phyloP scores from a whole-genome alignment of 2,888 invertebrate genomes.

The Calliscelio sp. region DNA sequence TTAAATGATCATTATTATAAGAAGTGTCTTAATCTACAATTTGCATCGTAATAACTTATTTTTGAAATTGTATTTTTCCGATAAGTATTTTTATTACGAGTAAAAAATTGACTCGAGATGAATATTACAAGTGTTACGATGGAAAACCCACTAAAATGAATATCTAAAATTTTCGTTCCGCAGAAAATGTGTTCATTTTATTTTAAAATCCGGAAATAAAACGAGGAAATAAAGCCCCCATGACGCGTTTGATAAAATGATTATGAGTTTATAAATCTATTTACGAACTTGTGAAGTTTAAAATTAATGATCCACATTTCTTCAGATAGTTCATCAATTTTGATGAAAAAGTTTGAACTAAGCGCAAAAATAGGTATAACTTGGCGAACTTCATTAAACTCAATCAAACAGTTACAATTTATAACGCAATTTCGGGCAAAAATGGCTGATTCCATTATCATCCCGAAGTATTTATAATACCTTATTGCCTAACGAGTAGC shows the following conservation, averaged over 20 bases:
- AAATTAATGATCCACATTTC: constrained; percentile 42
- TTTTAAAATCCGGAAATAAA: background rate
- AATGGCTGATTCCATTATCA: background rate
- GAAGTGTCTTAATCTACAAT: too few species aligned
- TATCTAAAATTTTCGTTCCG: too few species aligned
- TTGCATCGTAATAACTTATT: too few species aligned
- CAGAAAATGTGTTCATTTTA: too few species aligned
- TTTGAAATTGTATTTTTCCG: too few species aligned
- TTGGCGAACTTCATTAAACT: constrained; percentile 11
- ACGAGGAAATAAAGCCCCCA: background rate
- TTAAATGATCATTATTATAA: too few species aligned
- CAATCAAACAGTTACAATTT: constrained; percentile 34
- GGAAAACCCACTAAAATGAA: too few species aligned
- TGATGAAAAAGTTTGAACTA: constrained; percentile 19
- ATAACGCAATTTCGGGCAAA: background rate
- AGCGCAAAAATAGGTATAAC: background rate
- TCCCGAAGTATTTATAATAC: too few species aligned
- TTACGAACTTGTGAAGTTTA: constrained; percentile 13
- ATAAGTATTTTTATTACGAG: too few species aligned
- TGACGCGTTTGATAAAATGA: constrained; percentile 25
- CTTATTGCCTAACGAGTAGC: background rate
- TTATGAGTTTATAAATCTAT: constrained; percentile 34
- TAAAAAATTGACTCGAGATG: too few species aligned
- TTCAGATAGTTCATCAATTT: constrained; percentile 32
- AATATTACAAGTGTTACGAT: too few species aligned